A percentile compares a stretch with the other conserved stretches of the same genome.
phyloP scores from a whole-genome alignment of 1,140 invertebrate species.

The Drosophila simulans region DNA sequence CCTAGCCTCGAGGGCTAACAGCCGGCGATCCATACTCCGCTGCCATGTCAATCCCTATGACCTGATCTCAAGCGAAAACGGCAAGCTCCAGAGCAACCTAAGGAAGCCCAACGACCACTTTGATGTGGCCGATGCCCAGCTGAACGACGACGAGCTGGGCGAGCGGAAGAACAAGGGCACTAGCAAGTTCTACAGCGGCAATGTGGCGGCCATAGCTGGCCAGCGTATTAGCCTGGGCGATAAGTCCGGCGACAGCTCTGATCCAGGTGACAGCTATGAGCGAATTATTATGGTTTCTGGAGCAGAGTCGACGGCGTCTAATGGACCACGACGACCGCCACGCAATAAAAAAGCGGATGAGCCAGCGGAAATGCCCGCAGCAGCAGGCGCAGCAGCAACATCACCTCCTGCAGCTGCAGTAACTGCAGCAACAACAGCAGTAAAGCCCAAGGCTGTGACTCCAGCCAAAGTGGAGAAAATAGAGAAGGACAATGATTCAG shows the following conservation, averaged over 20 bases:
- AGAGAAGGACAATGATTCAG: conserved; percentile 17
- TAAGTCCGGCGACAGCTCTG: conserved; percentile 38
- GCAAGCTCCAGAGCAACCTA: conserved; percentile 37
- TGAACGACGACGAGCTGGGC: conserved; percentile 59
- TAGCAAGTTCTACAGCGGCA: conserved; percentile 82
- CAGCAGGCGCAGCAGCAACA: background rate
- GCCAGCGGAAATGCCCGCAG: conserved; percentile 5
- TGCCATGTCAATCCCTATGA: conserved; percentile 95
- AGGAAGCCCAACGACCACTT: conserved; percentile 62
- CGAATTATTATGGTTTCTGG: conserved; percentile 48
- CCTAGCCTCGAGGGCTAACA: conserved; percentile 26
- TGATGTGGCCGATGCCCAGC: conserved; percentile 74
- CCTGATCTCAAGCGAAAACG: conserved; percentile 86
- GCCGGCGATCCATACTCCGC: conserved; percentile 90
- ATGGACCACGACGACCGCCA: conserved; percentile 78
- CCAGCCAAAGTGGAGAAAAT: conserved; percentile 9
- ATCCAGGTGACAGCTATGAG: conserved; percentile 64
- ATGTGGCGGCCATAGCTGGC: conserved; percentile 86
- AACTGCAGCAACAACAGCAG: background rate
- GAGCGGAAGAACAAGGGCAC: conserved; percentile 9
- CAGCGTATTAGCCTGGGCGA: conserved; percentile 86
- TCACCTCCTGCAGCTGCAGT: conserved; percentile 1
- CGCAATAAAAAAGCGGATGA: conserved; percentile 74
- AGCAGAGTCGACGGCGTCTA: conserved; percentile 10
- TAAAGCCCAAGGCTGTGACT: background rate